phyloP scores from a whole-genome alignment of 2,113 vertebrate species.

The Pseudorectes ferrugineus region DNA sequence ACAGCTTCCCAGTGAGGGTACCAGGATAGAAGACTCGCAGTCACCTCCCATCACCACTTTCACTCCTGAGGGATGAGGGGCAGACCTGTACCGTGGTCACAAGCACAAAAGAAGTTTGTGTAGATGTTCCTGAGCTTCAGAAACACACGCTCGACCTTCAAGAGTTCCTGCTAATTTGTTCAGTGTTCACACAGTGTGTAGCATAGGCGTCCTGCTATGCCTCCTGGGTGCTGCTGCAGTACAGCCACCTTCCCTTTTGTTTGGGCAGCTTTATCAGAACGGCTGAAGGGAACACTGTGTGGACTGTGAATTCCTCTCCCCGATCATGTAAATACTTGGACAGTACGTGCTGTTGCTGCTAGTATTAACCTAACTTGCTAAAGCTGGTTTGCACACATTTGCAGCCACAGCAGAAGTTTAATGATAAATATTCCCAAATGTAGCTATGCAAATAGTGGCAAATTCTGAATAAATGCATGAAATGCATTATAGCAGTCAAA shows the following conservation, averaged over 20 bases:
- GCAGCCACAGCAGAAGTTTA: not conserved
- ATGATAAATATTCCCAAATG: not conserved
- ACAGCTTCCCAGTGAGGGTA: not conserved
- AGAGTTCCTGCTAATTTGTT: not conserved
- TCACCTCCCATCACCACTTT: not conserved
- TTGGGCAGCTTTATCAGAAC: not conserved
- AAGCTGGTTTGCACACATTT: not conserved
- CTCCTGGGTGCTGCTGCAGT: not conserved
- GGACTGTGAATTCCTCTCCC: not conserved
- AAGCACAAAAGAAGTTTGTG: not conserved
- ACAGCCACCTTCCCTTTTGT: not conserved
- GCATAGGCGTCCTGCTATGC: not conserved
- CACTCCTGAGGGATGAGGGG: not conserved
- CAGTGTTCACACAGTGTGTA: not conserved
- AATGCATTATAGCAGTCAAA: not conserved
- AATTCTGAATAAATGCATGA: not conserved
- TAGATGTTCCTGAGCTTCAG: not conserved
- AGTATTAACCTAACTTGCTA: not conserved
- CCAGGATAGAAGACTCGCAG: not conserved
- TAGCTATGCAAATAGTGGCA: not conserved
- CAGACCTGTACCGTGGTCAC: rapidly evolving
- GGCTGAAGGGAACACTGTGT: not conserved
- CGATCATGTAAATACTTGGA: not conserved
- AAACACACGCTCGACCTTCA: not conserved
- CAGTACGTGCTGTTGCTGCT: not conserved